Base-by-base conservation (phyloP, 2,113 vertebrate genomes). In the Pomatorhinus ruficollis region DNA sequence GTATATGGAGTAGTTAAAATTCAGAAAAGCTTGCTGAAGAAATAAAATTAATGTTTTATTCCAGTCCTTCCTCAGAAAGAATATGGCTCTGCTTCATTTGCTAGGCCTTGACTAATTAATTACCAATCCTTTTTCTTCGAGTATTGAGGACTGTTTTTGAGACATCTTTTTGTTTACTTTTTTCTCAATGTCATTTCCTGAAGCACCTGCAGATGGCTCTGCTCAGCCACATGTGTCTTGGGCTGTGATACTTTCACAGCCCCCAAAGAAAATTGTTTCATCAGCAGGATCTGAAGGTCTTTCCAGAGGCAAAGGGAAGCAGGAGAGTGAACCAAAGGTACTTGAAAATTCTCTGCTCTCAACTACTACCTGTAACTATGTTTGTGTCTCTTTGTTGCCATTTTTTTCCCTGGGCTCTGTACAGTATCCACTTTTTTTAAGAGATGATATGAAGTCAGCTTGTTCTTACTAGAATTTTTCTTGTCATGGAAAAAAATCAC, bases 151-250 rank as follows among this genome's bases (percentile, higher is more conserved):
- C 27, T 91, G 6, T 28, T 90, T 65, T 80, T 80, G 63, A 93
- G 56, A 59, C 23, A 31, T 72, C 45, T 95, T 92, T 88, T 31
- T 70, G 64, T 92, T 94, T 10, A 3, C 15, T 56, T 68, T 72
- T 84, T 94, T 89, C 2, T 72, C 63, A 92, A 2, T 28, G 35
- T 85, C 90, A 56, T 95, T 98, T 90, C 81, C 90, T 96, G 96
- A 92, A 96, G 82, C 82, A 56, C 90, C 95, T 87, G 91, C 96
- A 97, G 96, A 93, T 89, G 96, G 92, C 86, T 96, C 95, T 94
- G 84, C 97, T 90, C 96, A 97, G 80, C 90, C 95, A 30, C 72
- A 8, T 18, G 83, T 95, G 33, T 96, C 97, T 79, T 96, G 95
- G 96, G 96, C 97, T 1, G 96, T 78, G 76, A 88, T 98, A 45